These are phyloP conservation scores for Oedothorax gibbosus DNA, from an alignment of 1,140 invertebrate species.

Conservation along the genomic window DNA sequence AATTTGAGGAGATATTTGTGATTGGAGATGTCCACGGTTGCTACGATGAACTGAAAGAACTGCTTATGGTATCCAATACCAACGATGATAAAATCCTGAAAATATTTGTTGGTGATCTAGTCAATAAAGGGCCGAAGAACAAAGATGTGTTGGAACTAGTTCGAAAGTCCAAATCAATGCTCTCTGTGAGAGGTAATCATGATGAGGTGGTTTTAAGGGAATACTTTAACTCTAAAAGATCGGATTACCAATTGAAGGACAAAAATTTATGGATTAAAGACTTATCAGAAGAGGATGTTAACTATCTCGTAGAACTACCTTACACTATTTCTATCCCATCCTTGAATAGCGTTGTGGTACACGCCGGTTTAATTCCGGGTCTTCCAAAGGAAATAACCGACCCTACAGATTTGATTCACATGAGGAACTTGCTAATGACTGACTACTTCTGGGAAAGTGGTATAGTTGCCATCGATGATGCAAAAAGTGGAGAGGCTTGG, in stretches of 20 bases:
- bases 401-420: slow-evolving; percentile 65
- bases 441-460: slow-evolving; percentile 54
- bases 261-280: slow-evolving; percentile 66
- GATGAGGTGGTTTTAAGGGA: slow-evolving; percentile 63
- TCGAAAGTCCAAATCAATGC: slow-evolving; percentile 13
- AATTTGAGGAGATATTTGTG: slow-evolving; percentile 66
- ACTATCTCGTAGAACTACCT: slow-evolving; percentile 66
- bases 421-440: slow-evolving; percentile 66
- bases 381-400: slow-evolving; percentile 64
- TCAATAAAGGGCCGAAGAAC: slow-evolving; percentile 69
- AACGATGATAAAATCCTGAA: slow-evolving; percentile 64
- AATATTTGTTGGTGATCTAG: slow-evolving; percentile 68
- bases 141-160: slow-evolving; percentile 63
- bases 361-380: slow-evolving; percentile 69
- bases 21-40: slow-evolving; percentile 70
- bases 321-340: slow-evolving; percentile 68
- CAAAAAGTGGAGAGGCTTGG: slow-evolving; percentile 66
- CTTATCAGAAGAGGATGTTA: slow-evolving; percentile 65
- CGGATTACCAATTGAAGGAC: slow-evolving; percentile 61
- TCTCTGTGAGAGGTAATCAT: slow-evolving; percentile 63
- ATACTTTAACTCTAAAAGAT: slow-evolving; percentile 57
- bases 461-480: slow-evolving; percentile 60
- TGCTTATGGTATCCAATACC: slow-evolving; percentile 62
- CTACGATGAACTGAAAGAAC: slow-evolving; percentile 66
- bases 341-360: slow-evolving; percentile 67